Conservation (phyloP, 1,140 invertebrate species). For the Brachionus paranguensis region DNA sequence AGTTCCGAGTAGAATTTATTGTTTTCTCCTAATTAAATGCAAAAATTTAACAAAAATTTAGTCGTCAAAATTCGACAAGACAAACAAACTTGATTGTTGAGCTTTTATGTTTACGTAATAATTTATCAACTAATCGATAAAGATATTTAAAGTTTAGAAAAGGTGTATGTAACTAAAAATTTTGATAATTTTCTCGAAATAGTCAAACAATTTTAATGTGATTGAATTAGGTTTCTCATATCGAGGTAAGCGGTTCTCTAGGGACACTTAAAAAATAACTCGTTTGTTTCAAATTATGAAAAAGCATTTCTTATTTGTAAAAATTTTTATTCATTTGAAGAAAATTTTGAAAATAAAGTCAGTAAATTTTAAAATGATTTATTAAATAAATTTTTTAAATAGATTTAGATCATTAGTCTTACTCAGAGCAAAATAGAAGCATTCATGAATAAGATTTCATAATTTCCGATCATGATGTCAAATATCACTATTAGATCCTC, state of each 20-base stretch:
- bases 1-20: not conserved
- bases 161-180: not conserved
- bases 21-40: not conserved
- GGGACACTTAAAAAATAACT: not conserved
- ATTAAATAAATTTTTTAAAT: not conserved
- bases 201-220: not conserved
- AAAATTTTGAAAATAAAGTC: not conserved
- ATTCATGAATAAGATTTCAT: not conserved
- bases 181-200: not conserved
- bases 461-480: not conserved
- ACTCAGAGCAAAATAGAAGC: not conserved
- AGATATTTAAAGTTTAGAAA: not conserved
- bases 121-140: conserved; percentile 15
- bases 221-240: not conserved
- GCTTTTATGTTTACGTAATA: conserved; percentile 18
- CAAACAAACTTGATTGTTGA: not conserved
- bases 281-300: not conserved
- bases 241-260: not conserved
- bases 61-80: not conserved
- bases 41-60: conserved; percentile 2
- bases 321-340: no score
- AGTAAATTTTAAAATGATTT: not conserved
- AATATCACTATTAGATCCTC: not conserved
- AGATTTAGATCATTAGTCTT: not conserved
- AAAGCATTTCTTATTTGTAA: not conserved